Conservation (phyloP, 2,113 vertebrate genomes). For the Pungitius pungitius region DNA sequence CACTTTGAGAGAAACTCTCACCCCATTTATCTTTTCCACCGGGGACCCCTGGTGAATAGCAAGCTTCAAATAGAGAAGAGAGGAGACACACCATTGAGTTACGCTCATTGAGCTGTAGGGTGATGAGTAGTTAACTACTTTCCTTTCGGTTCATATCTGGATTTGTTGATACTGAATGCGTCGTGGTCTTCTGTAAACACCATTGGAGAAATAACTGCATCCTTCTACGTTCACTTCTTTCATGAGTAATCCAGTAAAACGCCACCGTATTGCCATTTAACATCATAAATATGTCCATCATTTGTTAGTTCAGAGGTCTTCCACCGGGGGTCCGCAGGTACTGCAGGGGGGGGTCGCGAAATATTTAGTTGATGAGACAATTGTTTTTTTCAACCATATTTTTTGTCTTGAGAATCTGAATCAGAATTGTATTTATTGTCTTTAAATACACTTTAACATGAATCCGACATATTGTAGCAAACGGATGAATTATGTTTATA, state of each 20-base stretch:
- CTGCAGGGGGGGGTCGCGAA: no score
- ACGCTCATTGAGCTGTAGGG: constrained; percentile 47
- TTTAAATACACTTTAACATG: no score
- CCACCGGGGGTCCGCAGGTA: no score
- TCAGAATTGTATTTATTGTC: no score
- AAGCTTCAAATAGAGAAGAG: constrained; percentile 59
- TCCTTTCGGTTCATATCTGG: constrained; percentile 46
- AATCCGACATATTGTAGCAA: no score
- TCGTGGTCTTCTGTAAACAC: constrained; percentile 35
- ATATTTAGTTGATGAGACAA: no score
- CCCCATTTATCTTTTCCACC: constrained; percentile 74
- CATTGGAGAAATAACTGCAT: constrained; percentile 22
- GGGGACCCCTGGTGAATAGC: constrained; percentile 66
- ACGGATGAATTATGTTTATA: no score
- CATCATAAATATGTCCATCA: constrained; percentile 31
- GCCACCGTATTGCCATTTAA: constrained; percentile 17
- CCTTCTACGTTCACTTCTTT: constrained; percentile 34
- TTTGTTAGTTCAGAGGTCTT: no score
- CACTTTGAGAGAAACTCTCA: constrained; percentile 74
- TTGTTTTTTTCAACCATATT: no score
- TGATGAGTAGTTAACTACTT: constrained; percentile 55
- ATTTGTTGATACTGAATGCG: constrained; percentile 28
- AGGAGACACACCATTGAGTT: constrained; percentile 56
- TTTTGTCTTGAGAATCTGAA: no score
- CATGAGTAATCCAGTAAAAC: constrained; percentile 21